Evolutionary conservation across 2,797 vertebrate genomes (phyloP).

Genomic region (Hippopotamyrus pictus): DNA sequence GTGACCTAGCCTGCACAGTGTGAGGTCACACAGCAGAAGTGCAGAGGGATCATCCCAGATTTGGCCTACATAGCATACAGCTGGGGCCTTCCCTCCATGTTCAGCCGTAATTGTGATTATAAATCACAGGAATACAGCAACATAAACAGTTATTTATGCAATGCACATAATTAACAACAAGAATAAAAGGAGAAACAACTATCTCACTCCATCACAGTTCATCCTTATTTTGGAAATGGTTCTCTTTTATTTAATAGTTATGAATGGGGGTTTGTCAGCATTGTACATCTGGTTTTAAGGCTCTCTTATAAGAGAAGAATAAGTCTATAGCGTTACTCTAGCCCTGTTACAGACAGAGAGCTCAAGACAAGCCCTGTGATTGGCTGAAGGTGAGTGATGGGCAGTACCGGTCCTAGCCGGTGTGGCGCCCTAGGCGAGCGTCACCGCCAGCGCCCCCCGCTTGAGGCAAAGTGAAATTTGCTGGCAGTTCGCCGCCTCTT

Average conservation of each 20-base stretch:
- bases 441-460: too few relatives aligned
- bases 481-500: too few relatives aligned
- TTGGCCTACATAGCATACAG: neutral
- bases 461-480: too few relatives aligned
- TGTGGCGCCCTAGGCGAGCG: too few relatives aligned
- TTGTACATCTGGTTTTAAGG: constrained; percentile 56
- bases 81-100: neutral
- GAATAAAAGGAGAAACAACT: neutral
- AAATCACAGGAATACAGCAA: constrained; percentile 28
- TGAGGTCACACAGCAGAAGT: neutral
- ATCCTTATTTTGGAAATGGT: constrained; percentile 49
- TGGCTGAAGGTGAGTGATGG: neutral
- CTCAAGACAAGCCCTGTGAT: neutral
- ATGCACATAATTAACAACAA: constrained; percentile 6
- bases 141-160: neutral
- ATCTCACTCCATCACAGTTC: constrained; percentile 22
- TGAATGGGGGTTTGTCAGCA: constrained; percentile 41
- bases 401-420: too few relatives aligned
- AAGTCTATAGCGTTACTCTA: neutral
- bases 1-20: neutral
- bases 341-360: neutral
- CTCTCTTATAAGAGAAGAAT: constrained; percentile 8
- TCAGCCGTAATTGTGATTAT: neutral
- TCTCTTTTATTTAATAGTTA: constrained; percentile 56
- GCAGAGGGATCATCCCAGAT: neutral